phyloP scores from a whole-genome alignment of 2,797 vertebrate genomes.

The Stomatorhinus walkeri region DNA sequence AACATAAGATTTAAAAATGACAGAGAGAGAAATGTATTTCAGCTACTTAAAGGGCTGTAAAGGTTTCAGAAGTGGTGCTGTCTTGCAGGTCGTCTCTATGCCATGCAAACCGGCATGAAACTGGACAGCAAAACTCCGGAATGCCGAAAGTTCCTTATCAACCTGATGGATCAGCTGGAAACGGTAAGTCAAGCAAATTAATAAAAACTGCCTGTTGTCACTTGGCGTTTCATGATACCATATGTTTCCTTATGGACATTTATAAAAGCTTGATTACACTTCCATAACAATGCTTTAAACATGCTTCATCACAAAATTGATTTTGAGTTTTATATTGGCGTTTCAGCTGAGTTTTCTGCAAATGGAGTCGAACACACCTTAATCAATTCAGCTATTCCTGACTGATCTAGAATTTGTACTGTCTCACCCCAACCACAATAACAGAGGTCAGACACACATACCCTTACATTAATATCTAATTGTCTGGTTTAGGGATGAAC shows the following conservation, averaged over 20 bases:
- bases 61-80: neutral
- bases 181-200: slow-evolving; percentile 56
- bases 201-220: neutral
- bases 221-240: neutral
- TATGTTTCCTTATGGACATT: neutral
- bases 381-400: neutral
- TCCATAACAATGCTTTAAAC: neutral
- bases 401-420: neutral
- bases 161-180: slow-evolving; percentile 95
- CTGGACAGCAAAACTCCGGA: slow-evolving; percentile 93
- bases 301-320: neutral
- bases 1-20: neutral
- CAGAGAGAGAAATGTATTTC: neutral
- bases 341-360: neutral
- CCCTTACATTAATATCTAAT: neutral
- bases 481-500: neutral
- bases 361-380: neutral
- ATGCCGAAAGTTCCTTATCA: slow-evolving; percentile 87
- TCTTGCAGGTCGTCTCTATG: slow-evolving; percentile 80
- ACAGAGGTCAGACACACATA: neutral
- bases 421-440: neutral
- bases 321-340: neutral
- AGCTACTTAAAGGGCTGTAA: neutral
- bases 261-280: neutral
- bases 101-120: slow-evolving; percentile 96